These are phyloP conservation scores for Cyclophora albipunctata DNA, from an alignment of 2,888 invertebrate genomes.

Conservation along the genomic window DNA sequence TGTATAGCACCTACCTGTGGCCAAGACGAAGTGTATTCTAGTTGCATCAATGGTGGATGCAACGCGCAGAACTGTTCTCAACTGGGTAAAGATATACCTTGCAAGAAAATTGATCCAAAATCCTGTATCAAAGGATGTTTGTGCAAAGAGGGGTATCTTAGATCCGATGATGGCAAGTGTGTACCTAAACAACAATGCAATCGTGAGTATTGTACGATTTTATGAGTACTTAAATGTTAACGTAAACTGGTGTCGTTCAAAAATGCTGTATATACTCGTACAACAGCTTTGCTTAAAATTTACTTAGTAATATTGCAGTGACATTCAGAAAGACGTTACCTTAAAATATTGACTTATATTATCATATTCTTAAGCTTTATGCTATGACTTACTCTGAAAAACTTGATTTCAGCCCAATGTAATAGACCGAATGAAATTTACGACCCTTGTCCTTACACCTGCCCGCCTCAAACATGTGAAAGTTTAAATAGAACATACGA, in stretches of 20 bases:
- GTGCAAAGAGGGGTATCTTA: slow-evolving; percentile 29
- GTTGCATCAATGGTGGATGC: slow-evolving; percentile 35
- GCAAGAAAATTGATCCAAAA: slow-evolving; percentile 20
- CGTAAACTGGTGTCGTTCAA: no score
- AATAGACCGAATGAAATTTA: slow-evolving; percentile 15
- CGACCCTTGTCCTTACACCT: slow-evolving; percentile 18
- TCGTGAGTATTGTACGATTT: slow-evolving; percentile 18
- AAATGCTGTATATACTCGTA: no score
- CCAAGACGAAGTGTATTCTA: slow-evolving; percentile 27
- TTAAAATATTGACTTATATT: no score
- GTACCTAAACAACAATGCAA: slow-evolving; percentile 28
- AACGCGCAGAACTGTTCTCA: slow-evolving; percentile 30
- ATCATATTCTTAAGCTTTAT: no score
- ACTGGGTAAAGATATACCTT: slow-evolving; percentile 24
- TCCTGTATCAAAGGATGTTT: slow-evolving; percentile 32
- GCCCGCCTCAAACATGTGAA: slow-evolving; percentile 28
- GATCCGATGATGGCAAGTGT: slow-evolving; percentile 28
- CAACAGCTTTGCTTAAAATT: no score
- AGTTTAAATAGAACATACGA: slow-evolving; percentile 11
- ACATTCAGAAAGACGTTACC: no score
- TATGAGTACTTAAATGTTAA: no score
- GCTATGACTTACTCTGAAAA: no score
- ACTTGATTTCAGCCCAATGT: slow-evolving; percentile 5
- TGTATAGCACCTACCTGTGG: slow-evolving; percentile 20
- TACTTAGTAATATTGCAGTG: no score